Evolutionary conservation across 2,113 vertebrate genomes (phyloP).

Genomic region (Proteles cristata): DNA sequence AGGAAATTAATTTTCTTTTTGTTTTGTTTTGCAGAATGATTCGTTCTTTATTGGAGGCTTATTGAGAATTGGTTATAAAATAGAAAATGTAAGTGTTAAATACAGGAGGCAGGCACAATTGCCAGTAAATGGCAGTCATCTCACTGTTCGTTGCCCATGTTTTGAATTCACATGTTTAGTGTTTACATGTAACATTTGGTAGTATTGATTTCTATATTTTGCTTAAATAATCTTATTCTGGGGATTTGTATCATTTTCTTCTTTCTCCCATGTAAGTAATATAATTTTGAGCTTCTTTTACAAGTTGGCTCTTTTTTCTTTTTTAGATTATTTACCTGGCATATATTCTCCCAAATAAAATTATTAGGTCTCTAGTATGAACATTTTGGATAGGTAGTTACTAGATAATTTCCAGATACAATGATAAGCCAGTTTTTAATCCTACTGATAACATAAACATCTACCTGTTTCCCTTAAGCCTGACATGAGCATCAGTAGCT

Average conservation of each 20-base stretch:
- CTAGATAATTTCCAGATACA: not conserved
- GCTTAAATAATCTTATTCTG: not conserved
- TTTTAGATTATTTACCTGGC: conserved; percentile 25
- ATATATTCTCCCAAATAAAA: conserved; percentile 44
- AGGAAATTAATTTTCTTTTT: not conserved
- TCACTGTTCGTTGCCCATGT: not conserved
- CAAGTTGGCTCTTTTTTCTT: not conserved
- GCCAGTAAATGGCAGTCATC: not conserved
- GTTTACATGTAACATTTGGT: not conserved
- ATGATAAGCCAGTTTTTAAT: conserved; percentile 16
- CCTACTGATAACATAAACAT: not conserved
- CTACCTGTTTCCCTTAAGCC: not conserved
- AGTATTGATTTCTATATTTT: conserved; percentile 3
- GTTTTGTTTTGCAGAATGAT: conserved; percentile 80
- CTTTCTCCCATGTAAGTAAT: not conserved
- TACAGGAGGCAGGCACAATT: not conserved
- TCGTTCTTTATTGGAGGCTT: conserved; percentile 80
- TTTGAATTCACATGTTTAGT: not conserved
- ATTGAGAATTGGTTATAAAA: conserved; percentile 83
- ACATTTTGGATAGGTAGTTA: conserved; percentile 1
- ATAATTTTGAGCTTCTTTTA: conserved; percentile 24
- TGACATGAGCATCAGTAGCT: not conserved
- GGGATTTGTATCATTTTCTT: not conserved
- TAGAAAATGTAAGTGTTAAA: conserved; percentile 85
- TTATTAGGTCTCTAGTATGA: not conserved